Conservation (phyloP, 2,113 vertebrate species). For the Elgaria multicarinata region DNA sequence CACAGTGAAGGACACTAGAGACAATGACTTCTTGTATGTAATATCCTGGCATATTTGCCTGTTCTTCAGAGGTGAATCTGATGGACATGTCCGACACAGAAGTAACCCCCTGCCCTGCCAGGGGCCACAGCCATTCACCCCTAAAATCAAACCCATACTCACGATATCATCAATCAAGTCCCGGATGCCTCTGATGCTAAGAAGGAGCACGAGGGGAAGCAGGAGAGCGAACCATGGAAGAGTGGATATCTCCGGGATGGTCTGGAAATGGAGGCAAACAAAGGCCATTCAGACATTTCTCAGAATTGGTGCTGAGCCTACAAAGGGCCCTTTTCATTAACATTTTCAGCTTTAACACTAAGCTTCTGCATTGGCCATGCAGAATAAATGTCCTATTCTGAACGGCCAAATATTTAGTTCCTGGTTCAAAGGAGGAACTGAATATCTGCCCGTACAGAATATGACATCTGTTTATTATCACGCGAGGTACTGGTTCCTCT, state of each 20-base stretch:
- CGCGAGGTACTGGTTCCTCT: too few species aligned
- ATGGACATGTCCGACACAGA: not conserved
- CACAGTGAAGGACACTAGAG: not conserved
- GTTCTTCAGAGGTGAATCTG: not conserved
- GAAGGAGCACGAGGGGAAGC: conserved; percentile 81
- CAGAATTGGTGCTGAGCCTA: too few species aligned
- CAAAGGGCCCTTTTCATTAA: not conserved
- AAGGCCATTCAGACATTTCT: not conserved
- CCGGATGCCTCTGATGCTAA: conserved; percentile 83
- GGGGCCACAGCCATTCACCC: not conserved
- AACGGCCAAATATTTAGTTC: too few species aligned
- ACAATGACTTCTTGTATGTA: not conserved
- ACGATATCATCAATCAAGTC: conserved; percentile 90
- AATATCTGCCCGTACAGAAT: not conserved
- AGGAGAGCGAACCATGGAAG: conserved; percentile 91
- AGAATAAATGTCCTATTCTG: too few species aligned
- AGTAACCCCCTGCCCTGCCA: not conserved
- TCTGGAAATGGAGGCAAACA: conserved; percentile 69
- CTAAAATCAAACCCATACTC: conserved; percentile 60
- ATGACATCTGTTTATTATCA: too few species aligned
- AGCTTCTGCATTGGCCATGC: not conserved
- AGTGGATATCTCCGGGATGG: conserved; percentile 86
- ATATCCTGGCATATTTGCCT: too few species aligned
- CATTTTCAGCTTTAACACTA: too few species aligned
- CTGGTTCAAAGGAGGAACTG: not conserved